Percentiles rank a stretch among this genome's conserved stretches.
These are phyloP conservation scores for Lagopus leucura DNA, from an alignment of 2,113 vertebrate genomes.

Conservation along the genomic window DNA sequence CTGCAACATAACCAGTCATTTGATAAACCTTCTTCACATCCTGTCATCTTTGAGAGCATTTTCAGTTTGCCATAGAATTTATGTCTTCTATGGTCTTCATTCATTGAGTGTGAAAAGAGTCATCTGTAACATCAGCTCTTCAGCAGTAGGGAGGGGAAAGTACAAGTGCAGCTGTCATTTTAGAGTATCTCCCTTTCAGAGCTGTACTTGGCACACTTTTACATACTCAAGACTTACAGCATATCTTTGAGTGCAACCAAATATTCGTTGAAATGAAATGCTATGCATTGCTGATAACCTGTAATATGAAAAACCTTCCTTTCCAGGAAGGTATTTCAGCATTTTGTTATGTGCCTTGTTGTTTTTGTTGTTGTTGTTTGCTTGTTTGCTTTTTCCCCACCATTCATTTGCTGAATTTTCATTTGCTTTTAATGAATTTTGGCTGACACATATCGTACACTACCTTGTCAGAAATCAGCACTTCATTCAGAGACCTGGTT, in stretches of 20 bases:
- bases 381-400: neutral
- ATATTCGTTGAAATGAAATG: neutral
- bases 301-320: neutral
- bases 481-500: neutral
- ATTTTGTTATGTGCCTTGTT: neutral
- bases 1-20: neutral
- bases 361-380: too few relatives aligned
- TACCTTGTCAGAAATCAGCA: neutral
- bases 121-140: neutral
- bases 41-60: neutral
- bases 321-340: neutral
- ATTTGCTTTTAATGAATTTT: neutral
- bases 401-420: neutral
- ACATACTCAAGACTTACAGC: neutral
- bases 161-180: neutral
- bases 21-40: neutral
- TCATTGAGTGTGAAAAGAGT: neutral
- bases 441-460: neutral
- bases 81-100: neutral
- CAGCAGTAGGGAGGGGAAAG: neutral
- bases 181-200: neutral
- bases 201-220: neutral
- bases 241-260: neutral
- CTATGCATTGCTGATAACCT: neutral
- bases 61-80: neutral